Base-by-base conservation (phyloP, 2,888 invertebrate genomes). In the Cordilura impudica region DNA sequence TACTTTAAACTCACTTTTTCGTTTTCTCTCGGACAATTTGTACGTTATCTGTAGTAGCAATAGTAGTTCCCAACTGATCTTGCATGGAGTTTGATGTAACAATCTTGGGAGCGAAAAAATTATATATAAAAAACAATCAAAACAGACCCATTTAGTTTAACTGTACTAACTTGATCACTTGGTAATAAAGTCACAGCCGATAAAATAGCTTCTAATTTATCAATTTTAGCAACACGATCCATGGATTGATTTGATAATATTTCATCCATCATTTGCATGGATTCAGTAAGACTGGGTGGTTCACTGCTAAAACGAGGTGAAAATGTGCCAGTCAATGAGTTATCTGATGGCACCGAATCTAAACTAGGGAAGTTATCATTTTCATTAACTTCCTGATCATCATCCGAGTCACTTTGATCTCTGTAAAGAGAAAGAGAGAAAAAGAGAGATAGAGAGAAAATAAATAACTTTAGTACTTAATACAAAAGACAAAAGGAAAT, bases 181-280 rank as follows among this genome's bases (percentile, higher is more conserved):
- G 93, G 93, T 81, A 94, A 91, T 77, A 93, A 92, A 0, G 95
- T 94, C 35, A 95, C 95, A 29, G 95, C 94, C 60, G 95, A 95
- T 78, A 96, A 90, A 84, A 97, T 95, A 54, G 95, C 95, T 90
- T 97, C 97, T 54, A 97, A 91, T 84, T 95, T 94, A 85, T 96
- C 96, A 80, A 97, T 95, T 88, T 95, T 96, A 83, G 95, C 95
- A 39, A 96, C 92, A 83, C 95, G 93, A 87, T 96, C 96, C 93
- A 97, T 95, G 82, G 93, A 93, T 80, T 93, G 93, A 88, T 97
- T 95, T 74, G 95, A 94, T 71, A 96, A 90, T 82, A 96, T 94
- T 87, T 95, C 94, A 86, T 96, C 95, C 90, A 96, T 94, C 91
- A 96, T 93, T 88, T 96, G 96, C 96, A 96, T 96, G 1, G 96